Evolutionary conservation across 2,888 invertebrate genomes (phyloP).

Genomic region (Fragum whitleyi): DNA sequence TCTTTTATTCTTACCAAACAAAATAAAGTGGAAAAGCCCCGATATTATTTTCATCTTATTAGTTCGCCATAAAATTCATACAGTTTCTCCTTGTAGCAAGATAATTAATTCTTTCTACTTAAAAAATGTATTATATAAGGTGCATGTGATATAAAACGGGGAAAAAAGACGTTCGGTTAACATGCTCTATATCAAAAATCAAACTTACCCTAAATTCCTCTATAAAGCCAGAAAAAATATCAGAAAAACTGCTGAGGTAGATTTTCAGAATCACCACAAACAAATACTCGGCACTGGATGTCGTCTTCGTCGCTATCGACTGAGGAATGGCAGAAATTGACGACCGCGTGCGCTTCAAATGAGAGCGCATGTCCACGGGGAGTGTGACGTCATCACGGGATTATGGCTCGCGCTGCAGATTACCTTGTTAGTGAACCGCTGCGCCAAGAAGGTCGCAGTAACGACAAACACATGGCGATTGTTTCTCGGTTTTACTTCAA

Average conservation of each 20-base stretch:
- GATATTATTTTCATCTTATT: no score
- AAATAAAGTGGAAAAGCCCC: no score
- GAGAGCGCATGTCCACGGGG: slow-evolving; percentile 27
- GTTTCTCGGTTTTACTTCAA: not conserved
- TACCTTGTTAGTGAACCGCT: slow-evolving; percentile 49
- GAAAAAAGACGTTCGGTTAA: not conserved
- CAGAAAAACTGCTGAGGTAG: slow-evolving; percentile 15
- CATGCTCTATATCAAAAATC: not conserved
- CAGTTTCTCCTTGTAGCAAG: no score
- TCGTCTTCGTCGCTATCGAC: slow-evolving; percentile 12
- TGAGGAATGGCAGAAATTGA: slow-evolving; percentile 17
- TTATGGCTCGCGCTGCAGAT: slow-evolving; percentile 33
- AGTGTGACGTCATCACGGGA: slow-evolving; percentile 20
- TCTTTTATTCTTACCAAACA: no score
- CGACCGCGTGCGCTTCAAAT: slow-evolving; percentile 17
- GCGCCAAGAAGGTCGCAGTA: slow-evolving; percentile 2
- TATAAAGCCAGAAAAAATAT: slow-evolving; percentile 2
- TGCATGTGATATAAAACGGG: not conserved
- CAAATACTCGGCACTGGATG: slow-evolving; percentile 3
- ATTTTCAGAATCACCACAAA: not conserved
- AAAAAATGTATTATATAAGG: no score
- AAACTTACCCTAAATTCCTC: not conserved
- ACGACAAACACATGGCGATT: slow-evolving; percentile 6
- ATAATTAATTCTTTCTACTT: no score
- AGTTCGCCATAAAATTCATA: no score